Evolutionary conservation across 2,888 invertebrate species (phyloP).

Genomic region (Cosmia pyralina): DNA sequence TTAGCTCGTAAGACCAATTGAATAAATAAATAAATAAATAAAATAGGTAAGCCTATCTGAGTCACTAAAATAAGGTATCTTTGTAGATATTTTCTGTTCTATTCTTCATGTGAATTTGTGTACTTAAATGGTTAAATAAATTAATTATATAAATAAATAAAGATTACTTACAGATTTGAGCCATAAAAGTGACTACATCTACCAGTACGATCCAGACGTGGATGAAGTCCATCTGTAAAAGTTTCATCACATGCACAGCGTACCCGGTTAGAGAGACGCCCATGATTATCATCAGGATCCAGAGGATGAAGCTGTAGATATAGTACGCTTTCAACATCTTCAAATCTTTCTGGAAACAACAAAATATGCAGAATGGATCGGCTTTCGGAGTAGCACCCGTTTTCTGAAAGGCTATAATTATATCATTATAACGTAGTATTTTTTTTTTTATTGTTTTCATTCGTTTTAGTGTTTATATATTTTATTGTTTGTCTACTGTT

Average conservation of each 20-base stretch:
- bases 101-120: too few species aligned
- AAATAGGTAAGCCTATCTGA: background rate
- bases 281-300: constrained; percentile 29
- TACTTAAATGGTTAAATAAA: too few species aligned
- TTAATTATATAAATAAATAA: background rate
- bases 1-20: too few species aligned
- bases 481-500: too few species aligned
- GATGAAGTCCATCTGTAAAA: background rate
- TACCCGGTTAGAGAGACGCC: background rate
- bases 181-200: background rate
- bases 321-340: constrained; percentile 28
- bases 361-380: background rate
- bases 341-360: constrained; percentile 28
- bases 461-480: too few species aligned
- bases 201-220: background rate
- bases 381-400: background rate
- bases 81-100: too few species aligned
- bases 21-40: too few species aligned
- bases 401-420: background rate
- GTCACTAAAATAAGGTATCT: background rate
- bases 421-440: too few species aligned
- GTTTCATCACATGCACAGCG: background rate
- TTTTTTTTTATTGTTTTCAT: too few species aligned
- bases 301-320: constrained; percentile 38
- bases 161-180: constrained; percentile 8